phyloP scores from a whole-genome alignment of 2,888 invertebrate species.

The Epirrhoe tristata region DNA sequence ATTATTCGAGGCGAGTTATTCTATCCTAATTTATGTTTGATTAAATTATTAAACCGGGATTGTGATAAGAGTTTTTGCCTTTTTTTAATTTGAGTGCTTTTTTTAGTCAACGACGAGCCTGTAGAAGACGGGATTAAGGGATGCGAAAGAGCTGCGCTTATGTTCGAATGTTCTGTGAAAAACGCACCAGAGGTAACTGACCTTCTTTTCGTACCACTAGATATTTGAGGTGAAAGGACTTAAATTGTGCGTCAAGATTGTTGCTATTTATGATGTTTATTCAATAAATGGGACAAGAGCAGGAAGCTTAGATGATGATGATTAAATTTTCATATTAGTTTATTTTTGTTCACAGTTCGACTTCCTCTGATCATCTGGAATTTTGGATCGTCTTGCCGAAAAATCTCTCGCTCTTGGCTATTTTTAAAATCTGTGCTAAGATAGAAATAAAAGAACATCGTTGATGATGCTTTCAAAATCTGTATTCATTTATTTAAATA shows the following conservation, averaged over 20 bases:
- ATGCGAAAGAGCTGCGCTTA: slow-evolving; percentile 66
- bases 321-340: neutral
- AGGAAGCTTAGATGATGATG: no score
- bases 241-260: no score
- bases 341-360: slow-evolving; percentile 47
- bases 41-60: no score
- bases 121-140: slow-evolving; percentile 63
- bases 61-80: neutral
- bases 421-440: neutral
- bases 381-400: neutral
- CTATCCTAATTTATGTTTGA: no score
- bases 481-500: no score
- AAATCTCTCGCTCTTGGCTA: neutral
- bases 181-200: slow-evolving; percentile 56
- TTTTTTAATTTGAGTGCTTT: neutral
- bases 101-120: slow-evolving; percentile 60
- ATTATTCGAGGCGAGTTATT: no score
- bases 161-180: slow-evolving; percentile 61
- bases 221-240: no score
- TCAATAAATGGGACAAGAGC: no score
- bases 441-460: no score
- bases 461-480: no score
- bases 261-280: no score
- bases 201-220: no score
- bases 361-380: slow-evolving; percentile 9